These are phyloP conservation scores for Lasioglossum malachurum DNA, from an alignment of 2,888 invertebrate genomes.

Conservation along the genomic window DNA sequence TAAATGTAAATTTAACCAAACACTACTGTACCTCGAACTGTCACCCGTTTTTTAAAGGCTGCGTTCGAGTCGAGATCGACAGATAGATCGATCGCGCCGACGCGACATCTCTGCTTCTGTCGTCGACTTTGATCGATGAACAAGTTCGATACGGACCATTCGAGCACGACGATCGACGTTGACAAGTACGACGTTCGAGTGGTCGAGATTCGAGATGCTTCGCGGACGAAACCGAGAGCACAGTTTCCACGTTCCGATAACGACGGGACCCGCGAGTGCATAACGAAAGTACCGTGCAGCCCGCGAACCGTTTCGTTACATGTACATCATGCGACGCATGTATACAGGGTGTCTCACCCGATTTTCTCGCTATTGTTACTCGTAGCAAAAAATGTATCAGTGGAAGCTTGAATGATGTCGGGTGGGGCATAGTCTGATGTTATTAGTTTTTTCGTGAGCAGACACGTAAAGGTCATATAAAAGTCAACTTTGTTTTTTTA, in stretches of 20 bases:
- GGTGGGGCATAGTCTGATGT: too few species aligned
- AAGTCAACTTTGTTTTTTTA: too few species aligned
- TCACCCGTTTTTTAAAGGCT: not conserved
- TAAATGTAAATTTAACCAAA: not conserved
- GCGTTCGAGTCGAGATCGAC: not conserved
- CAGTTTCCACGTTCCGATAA: not conserved
- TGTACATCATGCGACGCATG: not conserved
- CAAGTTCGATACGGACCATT: not conserved
- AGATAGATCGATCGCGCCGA: conserved; percentile 5
- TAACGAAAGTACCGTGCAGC: not conserved
- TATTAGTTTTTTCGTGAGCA: too few species aligned
- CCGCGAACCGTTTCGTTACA: not conserved
- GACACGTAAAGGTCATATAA: too few species aligned
- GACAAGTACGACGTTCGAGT: conserved; percentile 12
- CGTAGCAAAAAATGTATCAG: too few species aligned
- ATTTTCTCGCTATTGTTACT: too few species aligned
- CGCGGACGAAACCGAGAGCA: not conserved
- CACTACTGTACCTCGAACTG: not conserved
- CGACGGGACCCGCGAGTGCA: not conserved
- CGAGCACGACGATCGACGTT: conserved; percentile 17
- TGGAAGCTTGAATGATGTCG: too few species aligned
- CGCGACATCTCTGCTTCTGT: not conserved
- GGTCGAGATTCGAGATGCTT: not conserved
- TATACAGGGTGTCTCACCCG: not conserved
- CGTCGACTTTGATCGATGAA: conserved; percentile 26